Conservation (phyloP, 2,888 invertebrate genomes). For the Ochropleura plecta region DNA sequence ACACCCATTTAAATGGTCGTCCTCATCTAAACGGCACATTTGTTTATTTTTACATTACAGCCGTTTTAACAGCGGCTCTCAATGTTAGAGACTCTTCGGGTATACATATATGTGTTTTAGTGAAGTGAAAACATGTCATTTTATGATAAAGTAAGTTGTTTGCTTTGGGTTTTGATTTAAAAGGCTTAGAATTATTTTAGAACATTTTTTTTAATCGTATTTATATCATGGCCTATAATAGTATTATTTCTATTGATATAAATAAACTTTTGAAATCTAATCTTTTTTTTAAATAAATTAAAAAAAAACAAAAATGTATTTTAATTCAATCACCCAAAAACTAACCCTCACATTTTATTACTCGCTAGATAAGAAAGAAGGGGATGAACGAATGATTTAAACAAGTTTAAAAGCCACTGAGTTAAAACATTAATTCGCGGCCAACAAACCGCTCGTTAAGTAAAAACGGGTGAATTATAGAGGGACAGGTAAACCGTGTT, state of each 20-base stretch:
- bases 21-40: conserved; percentile 59
- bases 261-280: accelerated
- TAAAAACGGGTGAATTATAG: conserved; percentile 81
- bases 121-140: not conserved
- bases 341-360: conserved; percentile 47
- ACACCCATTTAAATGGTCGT: conserved; percentile 56
- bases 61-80: conserved; percentile 45
- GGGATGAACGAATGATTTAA: conserved; percentile 67
- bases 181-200: not conserved
- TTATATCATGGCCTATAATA: not conserved
- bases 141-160: not conserved
- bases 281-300: not conserved
- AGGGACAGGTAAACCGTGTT: conserved; percentile 82
- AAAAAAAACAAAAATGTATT: not conserved
- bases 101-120: conserved; percentile 6
- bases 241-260: not conserved
- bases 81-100: conserved; percentile 27
- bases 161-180: not conserved
- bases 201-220: not conserved
- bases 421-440: conserved; percentile 77
- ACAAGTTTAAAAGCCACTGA: conserved; percentile 69
- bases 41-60: conserved; percentile 63
- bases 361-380: conserved; percentile 59
- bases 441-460: conserved; percentile 80
- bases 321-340: conserved; percentile 50